phyloP scores from a whole-genome alignment of 2,888 invertebrate genomes.

The Dione juno region DNA sequence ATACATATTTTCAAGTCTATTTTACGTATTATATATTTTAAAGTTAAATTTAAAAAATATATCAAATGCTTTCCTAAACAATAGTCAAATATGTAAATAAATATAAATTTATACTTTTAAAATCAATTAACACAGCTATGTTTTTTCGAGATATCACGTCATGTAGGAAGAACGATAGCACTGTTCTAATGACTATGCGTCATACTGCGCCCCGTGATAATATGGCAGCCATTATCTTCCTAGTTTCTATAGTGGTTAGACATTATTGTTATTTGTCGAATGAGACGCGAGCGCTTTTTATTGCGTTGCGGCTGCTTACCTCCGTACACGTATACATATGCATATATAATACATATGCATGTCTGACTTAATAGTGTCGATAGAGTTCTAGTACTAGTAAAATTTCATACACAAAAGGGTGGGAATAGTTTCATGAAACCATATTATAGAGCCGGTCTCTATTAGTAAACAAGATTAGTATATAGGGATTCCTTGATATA shows the following conservation, averaged over 20 bases:
- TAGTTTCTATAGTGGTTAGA: constrained; percentile 26
- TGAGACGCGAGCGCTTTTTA: constrained; percentile 21
- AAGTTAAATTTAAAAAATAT: no score
- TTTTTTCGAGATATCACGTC: neutral
- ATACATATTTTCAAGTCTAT: neutral
- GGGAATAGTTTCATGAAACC: constrained; percentile 39
- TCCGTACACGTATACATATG: neutral
- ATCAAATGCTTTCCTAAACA: neutral
- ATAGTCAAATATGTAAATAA: neutral
- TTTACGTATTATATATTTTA: no score
- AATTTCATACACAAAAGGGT: constrained; percentile 1
- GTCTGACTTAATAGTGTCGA: no score
- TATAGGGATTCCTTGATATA: constrained; percentile 43
- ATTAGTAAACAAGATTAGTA: constrained; percentile 46
- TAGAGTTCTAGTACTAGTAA: neutral
- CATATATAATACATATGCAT: no score
- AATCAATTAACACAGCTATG: neutral
- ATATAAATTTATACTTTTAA: neutral
- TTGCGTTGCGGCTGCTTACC: constrained; percentile 6
- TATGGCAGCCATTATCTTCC: constrained; percentile 29
- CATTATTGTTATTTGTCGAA: constrained; percentile 22
- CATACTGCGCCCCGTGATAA: constrained; percentile 19
- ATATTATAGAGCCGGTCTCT: constrained; percentile 36
- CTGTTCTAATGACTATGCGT: constrained; percentile 30
- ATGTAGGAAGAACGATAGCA: constrained; percentile 3